Evolutionary conservation across 2,113 vertebrate genomes (phyloP).

Genomic region (Lamprotornis superbus): DNA sequence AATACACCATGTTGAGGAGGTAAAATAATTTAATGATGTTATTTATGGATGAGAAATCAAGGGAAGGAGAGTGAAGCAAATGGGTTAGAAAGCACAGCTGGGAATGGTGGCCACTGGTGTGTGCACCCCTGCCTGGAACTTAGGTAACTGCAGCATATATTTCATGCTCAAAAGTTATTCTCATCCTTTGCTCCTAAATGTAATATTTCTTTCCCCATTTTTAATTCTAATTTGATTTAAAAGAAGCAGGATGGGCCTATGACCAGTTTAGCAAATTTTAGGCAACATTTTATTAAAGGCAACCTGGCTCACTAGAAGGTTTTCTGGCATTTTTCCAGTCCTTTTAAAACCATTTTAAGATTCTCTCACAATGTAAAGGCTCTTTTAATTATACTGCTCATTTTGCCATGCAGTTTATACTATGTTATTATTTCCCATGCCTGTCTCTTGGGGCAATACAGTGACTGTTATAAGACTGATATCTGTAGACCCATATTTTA

Average conservation of each 20-base stretch:
- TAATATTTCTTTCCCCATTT: background rate
- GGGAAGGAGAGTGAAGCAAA: background rate
- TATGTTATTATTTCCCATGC: background rate
- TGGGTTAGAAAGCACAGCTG: background rate
- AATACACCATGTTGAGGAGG: background rate
- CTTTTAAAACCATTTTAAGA: background rate
- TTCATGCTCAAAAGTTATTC: background rate
- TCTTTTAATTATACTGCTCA: background rate
- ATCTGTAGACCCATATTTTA: background rate
- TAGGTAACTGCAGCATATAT: background rate
- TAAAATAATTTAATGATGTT: background rate
- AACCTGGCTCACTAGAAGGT: background rate
- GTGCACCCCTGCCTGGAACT: background rate
- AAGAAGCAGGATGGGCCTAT: background rate
- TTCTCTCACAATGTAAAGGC: background rate
- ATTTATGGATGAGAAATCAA: background rate
- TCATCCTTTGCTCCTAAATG: background rate
- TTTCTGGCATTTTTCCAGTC: background rate
- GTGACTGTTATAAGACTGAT: background rate
- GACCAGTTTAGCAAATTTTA: background rate
- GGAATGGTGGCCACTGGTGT: background rate
- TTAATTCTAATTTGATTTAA: constrained; percentile 1
- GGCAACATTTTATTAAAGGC: background rate
- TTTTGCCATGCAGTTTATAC: background rate
- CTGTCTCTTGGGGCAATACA: background rate